Evolutionary conservation across 2,888 invertebrate genomes (phyloP).

Genomic region (Metacarcinus magister): DNA sequence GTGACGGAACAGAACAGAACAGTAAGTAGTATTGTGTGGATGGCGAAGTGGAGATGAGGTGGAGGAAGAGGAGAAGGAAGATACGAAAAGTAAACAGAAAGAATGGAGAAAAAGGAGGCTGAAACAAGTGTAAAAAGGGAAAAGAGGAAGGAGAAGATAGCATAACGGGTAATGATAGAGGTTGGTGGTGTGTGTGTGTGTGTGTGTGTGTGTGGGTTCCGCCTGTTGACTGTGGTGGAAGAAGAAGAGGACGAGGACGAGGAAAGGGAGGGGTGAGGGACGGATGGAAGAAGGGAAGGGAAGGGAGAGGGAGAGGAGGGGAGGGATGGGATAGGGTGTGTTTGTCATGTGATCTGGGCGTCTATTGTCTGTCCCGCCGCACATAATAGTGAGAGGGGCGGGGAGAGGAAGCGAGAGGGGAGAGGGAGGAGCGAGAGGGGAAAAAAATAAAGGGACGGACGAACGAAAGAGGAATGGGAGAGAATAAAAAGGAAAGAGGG

Average conservation of each 20-base stretch:
- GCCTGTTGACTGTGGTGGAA: not conserved
- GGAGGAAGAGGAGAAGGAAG: not conserved
- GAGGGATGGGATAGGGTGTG: conserved; percentile 49
- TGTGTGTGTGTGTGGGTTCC: conserved; percentile 27
- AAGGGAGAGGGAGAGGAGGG: not conserved
- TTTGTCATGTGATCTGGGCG: conserved; percentile 69
- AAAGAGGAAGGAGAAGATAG: not conserved
- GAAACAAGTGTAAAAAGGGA: not conserved
- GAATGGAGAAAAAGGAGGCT: too few species aligned
- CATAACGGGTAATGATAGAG: not conserved
- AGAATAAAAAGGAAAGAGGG: not conserved
- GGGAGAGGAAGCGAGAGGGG: not conserved
- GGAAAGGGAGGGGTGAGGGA: not conserved
- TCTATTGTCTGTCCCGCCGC: conserved; percentile 66
- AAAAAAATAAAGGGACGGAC: not conserved
- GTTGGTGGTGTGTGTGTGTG: not conserved
- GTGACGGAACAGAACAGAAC: not conserved
- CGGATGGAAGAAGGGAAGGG: not conserved
- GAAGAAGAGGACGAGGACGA: not conserved
- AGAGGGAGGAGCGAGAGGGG: too few species aligned
- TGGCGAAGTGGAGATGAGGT: not conserved
- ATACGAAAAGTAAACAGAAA: not conserved
- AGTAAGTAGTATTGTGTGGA: not conserved
- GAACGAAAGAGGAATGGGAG: not conserved
- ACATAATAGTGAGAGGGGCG: conserved; percentile 63